These are phyloP conservation scores for Hymenochirus boettgeri DNA, from an alignment of 2,113 vertebrate species.

Conservation along the genomic window DNA sequence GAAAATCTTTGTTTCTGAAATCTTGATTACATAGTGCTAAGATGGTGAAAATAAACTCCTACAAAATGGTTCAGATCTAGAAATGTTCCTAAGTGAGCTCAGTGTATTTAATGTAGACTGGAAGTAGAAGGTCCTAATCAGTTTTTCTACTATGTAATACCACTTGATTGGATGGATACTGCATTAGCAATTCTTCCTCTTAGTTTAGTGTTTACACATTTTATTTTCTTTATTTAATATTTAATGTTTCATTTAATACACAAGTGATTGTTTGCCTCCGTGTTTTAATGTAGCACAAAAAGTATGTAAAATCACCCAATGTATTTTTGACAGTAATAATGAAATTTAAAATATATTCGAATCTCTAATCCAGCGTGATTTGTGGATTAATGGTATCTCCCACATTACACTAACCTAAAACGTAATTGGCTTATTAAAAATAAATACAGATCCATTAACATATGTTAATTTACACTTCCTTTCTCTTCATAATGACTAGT, in stretches of 20 bases:
- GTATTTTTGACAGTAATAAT: conserved; percentile 99
- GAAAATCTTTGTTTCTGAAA: conserved; percentile 46
- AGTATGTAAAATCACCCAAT: conserved; percentile 94
- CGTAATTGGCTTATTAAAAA: no score
- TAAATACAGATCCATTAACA: no score
- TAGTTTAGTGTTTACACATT: conserved; percentile 98
- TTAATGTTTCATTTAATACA: conserved; percentile 98
- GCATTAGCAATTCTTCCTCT: conserved; percentile 86
- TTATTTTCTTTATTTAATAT: conserved; percentile 98
- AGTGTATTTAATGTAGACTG: conserved; percentile 84
- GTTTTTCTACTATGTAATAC: conserved; percentile 88
- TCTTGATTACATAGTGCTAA: conserved; percentile 49
- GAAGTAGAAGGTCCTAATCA: conserved; percentile 80
- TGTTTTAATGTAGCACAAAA: conserved; percentile 96
- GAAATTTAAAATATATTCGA: conserved; percentile 92
- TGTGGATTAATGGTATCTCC: no score
- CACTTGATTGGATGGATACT: conserved; percentile 95
- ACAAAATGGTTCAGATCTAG: conserved; percentile 63
- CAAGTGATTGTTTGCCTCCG: conserved; percentile 86
- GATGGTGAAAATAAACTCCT: conserved; percentile 49
- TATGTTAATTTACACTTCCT: no score
- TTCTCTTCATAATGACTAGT: no score
- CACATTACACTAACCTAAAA: no score
- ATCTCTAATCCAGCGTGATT: conserved; percentile 47
- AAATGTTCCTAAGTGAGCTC: conserved; percentile 73